phyloP scores from a whole-genome alignment of 2,888 invertebrate species.

The Eupeodes latifasciatus region DNA sequence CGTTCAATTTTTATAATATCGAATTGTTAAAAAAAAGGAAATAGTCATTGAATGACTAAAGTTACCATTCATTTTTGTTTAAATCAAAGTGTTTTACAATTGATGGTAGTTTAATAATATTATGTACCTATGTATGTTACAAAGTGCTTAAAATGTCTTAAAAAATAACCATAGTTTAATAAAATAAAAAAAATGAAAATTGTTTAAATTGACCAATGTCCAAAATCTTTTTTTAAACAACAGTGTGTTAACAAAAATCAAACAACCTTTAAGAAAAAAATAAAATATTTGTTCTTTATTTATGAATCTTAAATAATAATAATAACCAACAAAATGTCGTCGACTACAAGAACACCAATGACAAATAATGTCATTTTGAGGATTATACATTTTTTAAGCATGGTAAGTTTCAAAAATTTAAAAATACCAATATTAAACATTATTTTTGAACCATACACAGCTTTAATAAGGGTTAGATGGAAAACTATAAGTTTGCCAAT shows the following conservation, averaged over 20 bases:
- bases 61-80: constrained; percentile 17
- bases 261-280: constrained; percentile 31
- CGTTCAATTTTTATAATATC: constrained; percentile 30
- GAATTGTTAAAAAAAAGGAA: constrained; percentile 22
- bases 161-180: background rate
- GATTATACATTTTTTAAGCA: constrained; percentile 61
- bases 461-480: no score
- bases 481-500: no score
- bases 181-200: constrained; percentile 37
- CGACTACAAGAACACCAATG: constrained; percentile 21
- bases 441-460: no score
- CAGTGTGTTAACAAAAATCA: constrained; percentile 6
- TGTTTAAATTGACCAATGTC: constrained; percentile 16
- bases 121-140: background rate
- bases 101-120: background rate
- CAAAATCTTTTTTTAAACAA: constrained; percentile 55
- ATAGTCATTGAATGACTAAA: constrained; percentile 40
- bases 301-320: constrained; percentile 58
- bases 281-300: constrained; percentile 50
- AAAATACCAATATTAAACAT: background rate
- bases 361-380: constrained; percentile 59
- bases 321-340: constrained; percentile 42
- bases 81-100: background rate
- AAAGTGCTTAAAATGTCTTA: constrained; percentile 34
- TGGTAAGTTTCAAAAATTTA: constrained; percentile 51